phyloP scores from a whole-genome alignment of 2,113 vertebrate species.

The Eublepharis macularius region DNA sequence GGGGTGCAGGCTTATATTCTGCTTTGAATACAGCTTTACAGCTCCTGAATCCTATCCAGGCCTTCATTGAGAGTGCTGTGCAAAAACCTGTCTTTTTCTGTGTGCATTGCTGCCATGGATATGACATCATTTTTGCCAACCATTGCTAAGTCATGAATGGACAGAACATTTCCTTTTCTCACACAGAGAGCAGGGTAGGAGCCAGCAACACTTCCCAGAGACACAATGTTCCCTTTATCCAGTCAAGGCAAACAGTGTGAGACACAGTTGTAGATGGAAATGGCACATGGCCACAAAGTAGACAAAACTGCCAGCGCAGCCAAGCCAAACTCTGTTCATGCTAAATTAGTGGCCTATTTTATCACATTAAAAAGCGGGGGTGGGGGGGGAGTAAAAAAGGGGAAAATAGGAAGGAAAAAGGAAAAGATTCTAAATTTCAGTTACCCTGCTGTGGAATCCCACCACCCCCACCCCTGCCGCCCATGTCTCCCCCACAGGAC shows the following conservation, averaged over 20 bases:
- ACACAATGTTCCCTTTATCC: conserved; percentile 60
- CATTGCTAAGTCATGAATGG: conserved; percentile 52
- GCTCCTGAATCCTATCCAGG: conserved; percentile 36
- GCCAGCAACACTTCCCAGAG: conserved; percentile 47
- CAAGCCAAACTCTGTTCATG: conserved; percentile 26
- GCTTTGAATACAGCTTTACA: conserved; percentile 28
- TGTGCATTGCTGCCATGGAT: conserved; percentile 68
- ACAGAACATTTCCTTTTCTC: conserved; percentile 58
- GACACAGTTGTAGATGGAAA: conserved; percentile 47
- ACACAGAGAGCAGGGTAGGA: conserved; percentile 37
- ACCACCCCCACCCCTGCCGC: background rate
- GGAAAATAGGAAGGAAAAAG: background rate
- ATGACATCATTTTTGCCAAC: conserved; percentile 69
- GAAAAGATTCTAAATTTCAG: background rate
- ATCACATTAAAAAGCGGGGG: conserved; percentile 40
- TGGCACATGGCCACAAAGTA: conserved; percentile 40
- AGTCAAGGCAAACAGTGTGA: conserved; percentile 44
- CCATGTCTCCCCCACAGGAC: background rate
- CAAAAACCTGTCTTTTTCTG: conserved; percentile 18
- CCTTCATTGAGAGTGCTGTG: conserved; percentile 13
- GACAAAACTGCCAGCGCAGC: conserved; percentile 36
- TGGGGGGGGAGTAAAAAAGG: conserved; percentile 31
- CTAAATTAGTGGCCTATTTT: conserved; percentile 57
- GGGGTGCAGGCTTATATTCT: conserved; percentile 23
- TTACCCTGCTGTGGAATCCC: background rate